These are phyloP conservation scores for Halichondria panicea DNA, from an alignment of 37 sponge, comb jelly and placozoan genomes.

Conservation along the genomic window DNA sequence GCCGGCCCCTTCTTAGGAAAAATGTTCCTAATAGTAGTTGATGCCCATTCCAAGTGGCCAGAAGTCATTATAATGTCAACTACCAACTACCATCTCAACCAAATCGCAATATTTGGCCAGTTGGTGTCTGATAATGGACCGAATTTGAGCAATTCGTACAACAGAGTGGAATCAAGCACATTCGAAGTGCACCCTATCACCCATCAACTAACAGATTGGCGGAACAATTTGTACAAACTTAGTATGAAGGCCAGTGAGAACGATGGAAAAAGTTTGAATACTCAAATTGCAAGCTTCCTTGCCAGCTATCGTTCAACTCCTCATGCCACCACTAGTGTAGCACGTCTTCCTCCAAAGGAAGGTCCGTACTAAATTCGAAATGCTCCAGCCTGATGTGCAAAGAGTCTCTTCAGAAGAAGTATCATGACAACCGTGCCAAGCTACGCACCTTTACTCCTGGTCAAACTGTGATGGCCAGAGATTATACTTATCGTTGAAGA, in stretches of 20 bases:
- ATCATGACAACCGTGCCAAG: not conserved
- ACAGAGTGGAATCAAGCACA: not conserved
- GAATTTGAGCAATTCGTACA: not conserved
- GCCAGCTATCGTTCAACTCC: slow-evolving; percentile 11
- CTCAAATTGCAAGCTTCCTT: slow-evolving; percentile 9
- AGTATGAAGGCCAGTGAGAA: slow-evolving; percentile 35
- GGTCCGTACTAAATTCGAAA: slow-evolving; percentile 5
- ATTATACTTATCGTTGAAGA: not conserved
- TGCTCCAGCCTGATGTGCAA: slow-evolving; percentile 12
- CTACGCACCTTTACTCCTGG: not conserved
- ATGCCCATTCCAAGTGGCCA: too few species aligned
- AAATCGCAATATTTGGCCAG: too few species aligned
- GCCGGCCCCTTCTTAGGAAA: too few species aligned
- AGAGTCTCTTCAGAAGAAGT: not conserved
- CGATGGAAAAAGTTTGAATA: not conserved
- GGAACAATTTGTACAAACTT: slow-evolving; percentile 8
- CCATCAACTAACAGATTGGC: not conserved
- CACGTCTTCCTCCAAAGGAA: slow-evolving; percentile 6
- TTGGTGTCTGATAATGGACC: not conserved
- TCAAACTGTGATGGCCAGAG: slow-evolving; percentile 9
- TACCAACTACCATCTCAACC: too few species aligned
- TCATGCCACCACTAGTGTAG: slow-evolving; percentile 1
- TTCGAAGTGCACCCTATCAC: not conserved
- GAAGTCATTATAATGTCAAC: too few species aligned
- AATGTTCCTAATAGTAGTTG: too few species aligned